Conservation (phyloP, 2,113 vertebrate species). For the Pterocles burchelli region DNA sequence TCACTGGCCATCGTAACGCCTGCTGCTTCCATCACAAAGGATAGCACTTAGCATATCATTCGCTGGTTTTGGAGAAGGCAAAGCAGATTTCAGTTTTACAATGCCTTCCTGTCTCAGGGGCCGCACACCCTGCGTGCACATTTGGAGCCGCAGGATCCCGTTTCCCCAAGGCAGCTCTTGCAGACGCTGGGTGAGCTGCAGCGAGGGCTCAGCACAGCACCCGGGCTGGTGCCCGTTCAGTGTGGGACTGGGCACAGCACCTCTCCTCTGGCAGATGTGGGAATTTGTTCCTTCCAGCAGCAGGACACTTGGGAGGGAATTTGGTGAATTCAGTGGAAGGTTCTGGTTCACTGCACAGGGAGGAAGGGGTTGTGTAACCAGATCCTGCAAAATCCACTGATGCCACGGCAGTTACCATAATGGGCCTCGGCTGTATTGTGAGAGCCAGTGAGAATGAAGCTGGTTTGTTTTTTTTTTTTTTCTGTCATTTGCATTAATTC, state of each 20-base stretch:
- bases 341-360: background rate
- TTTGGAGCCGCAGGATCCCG: background rate
- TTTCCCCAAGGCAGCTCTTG: background rate
- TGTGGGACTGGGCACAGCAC: background rate
- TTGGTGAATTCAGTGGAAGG: background rate
- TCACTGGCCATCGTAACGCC: background rate
- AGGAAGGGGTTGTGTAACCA: background rate
- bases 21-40: background rate
- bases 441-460: background rate
- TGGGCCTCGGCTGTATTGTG: background rate
- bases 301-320: background rate
- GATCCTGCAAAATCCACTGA: background rate
- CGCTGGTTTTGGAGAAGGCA: background rate
- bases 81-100: background rate
- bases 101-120: background rate
- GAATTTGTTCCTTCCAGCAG: background rate
- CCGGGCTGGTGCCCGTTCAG: background rate
- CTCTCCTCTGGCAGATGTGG: background rate
- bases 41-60: background rate
- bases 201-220: background rate
- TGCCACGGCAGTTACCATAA: background rate
- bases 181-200: background rate
- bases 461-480: background rate
- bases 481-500: background rate
- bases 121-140: fast-evolving